These are phyloP conservation scores for Protosalanx chinensis DNA, from an alignment of 2,797 vertebrate species.

Conservation along the genomic window DNA sequence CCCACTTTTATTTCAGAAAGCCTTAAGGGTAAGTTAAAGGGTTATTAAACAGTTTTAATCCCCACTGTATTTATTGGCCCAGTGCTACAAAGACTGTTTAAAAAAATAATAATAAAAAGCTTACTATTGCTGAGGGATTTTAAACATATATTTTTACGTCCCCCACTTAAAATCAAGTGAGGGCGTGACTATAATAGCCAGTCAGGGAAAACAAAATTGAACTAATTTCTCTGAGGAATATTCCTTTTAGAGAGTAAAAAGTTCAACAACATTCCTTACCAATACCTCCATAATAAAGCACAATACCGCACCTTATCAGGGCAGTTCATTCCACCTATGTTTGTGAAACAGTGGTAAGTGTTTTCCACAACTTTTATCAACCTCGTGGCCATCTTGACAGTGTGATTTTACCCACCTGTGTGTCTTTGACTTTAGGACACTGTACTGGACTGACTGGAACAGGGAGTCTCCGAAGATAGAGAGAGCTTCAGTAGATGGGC, in stretches of 20 bases:
- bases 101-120: neutral
- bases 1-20: neutral
- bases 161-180: no score
- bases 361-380: neutral
- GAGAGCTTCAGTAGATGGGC: slow-evolving; percentile 80
- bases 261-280: no score
- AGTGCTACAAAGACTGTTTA: no score
- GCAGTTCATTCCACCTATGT: no score
- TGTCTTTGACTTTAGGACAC: slow-evolving; percentile 70
- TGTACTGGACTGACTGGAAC: slow-evolving; percentile 99
- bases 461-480: slow-evolving; percentile 97
- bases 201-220: neutral
- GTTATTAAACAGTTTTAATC: slow-evolving; percentile 1
- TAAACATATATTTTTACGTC: neutral
- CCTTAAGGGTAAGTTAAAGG: neutral
- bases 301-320: no score
- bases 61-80: neutral
- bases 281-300: no score
- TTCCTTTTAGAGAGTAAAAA: no score
- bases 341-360: neutral
- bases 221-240: neutral
- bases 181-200: no score
- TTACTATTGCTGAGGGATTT: neutral
- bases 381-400: neutral
- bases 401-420: neutral